Percentiles rank a stretch among this genome's conserved stretches.
These are phyloP conservation scores for Mesoligia furuncula DNA, from an alignment of 2,888 invertebrate genomes.

Conservation along the genomic window DNA sequence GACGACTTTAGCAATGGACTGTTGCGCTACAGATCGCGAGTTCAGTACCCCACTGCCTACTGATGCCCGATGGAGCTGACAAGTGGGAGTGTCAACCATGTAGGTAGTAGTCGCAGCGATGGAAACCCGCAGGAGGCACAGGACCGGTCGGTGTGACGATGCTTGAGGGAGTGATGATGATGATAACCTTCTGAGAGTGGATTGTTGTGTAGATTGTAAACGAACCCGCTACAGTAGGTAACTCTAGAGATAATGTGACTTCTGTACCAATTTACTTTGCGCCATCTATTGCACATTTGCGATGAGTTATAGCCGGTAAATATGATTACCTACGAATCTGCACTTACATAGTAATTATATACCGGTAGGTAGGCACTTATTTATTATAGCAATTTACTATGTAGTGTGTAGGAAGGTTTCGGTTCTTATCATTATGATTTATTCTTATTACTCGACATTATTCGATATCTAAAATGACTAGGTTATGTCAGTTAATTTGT, in stretches of 20 bases:
- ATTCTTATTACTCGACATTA: background rate
- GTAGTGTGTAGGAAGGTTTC: slow-evolving; percentile 25
- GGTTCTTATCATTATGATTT: background rate
- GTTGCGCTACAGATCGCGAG: background rate
- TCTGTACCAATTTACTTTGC: background rate
- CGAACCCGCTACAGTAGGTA: too few relatives aligned
- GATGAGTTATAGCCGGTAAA: slow-evolving; percentile 20
- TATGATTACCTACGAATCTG: slow-evolving; percentile 8
- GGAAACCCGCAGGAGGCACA: background rate
- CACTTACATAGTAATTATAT: slow-evolving; percentile 14
- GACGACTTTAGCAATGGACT: background rate
- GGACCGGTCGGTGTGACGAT: background rate
- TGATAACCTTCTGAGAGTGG: background rate
- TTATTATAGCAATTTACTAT: slow-evolving; percentile 8
- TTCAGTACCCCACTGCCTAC: background rate
- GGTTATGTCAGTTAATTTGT: background rate
- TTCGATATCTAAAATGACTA: background rate
- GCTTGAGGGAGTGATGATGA: background rate
- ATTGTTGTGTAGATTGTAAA: background rate
- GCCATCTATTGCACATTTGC: slow-evolving; percentile 12
- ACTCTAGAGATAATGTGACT: slow-evolving; percentile 7
- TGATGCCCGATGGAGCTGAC: too few relatives aligned
- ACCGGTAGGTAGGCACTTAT: background rate
- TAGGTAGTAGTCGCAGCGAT: background rate
- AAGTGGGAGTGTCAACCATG: background rate